These are phyloP conservation scores for Euura lappo DNA, from an alignment of 1,140 invertebrate species.

Conservation along the genomic window DNA sequence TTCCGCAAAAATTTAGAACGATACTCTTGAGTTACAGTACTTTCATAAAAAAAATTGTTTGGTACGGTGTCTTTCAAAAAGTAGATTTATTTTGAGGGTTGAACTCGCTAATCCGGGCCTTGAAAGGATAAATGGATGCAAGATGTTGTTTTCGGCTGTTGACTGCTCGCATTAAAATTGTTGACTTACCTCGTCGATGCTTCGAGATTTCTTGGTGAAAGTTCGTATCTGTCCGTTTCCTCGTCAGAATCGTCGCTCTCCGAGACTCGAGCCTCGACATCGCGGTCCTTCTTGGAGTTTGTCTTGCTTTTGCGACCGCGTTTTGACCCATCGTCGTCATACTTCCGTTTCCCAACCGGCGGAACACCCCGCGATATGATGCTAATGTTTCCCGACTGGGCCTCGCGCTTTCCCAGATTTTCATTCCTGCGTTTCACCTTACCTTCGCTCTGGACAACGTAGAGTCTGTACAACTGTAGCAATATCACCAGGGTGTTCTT, in stretches of 20 bases:
- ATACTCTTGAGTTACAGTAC: no score
- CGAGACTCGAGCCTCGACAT: conserved; percentile 39
- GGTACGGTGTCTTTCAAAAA: no score
- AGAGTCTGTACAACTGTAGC: conserved; percentile 82
- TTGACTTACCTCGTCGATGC: conserved; percentile 45
- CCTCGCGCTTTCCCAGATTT: conserved; percentile 47
- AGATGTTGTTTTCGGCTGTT: no score
- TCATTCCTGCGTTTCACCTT: conserved; percentile 52
- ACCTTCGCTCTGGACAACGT: conserved; percentile 73
- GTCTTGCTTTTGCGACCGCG: conserved; percentile 25
- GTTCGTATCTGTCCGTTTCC: conserved; percentile 42
- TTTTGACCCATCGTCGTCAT: neutral
- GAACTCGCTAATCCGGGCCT: no score
- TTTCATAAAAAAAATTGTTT: no score
- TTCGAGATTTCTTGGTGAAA: conserved; percentile 32
- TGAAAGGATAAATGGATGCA: no score
- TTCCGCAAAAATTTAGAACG: no score
- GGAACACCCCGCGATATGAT: conserved; percentile 62
- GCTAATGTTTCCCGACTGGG: conserved; percentile 55
- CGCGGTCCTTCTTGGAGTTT: conserved; percentile 26
- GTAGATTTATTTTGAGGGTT: no score
- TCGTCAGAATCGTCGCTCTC: conserved; percentile 42
- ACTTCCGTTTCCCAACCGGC: conserved; percentile 36
- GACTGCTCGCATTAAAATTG: no score
- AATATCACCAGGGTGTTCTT: conserved; percentile 88